Conservation (phyloP, 2,797 vertebrate species). For the Denticeps clupeoides region DNA sequence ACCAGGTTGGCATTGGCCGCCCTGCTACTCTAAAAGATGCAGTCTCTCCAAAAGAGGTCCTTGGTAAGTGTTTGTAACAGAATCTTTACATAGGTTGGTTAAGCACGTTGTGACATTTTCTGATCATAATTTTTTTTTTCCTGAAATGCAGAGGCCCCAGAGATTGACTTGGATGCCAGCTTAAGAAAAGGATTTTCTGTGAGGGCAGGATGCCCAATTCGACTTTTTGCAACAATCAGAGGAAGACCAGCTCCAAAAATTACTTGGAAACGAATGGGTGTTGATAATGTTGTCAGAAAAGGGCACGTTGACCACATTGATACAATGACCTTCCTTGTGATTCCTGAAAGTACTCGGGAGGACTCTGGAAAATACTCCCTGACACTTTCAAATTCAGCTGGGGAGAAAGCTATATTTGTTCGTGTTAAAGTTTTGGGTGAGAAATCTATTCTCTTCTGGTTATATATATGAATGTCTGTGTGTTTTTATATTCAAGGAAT, state of each 20-base stretch:
- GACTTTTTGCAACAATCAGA: constrained; percentile 87
- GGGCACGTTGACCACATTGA: constrained; percentile 94
- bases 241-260: constrained; percentile 91
- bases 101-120: background rate
- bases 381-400: constrained; percentile 82
- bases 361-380: constrained; percentile 94
- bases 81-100: no score
- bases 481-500: background rate
- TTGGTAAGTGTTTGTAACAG: no score
- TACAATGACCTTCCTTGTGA: constrained; percentile 94
- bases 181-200: constrained; percentile 87
- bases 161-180: constrained; percentile 94
- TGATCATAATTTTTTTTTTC: constrained; percentile 15
- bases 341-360: constrained; percentile 91
- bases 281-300: constrained; percentile 88
- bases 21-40: constrained; percentile 91
- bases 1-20: constrained; percentile 91
- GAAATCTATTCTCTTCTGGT: constrained; percentile 19
- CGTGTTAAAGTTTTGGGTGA: constrained; percentile 93
- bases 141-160: constrained; percentile 77
- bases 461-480: background rate
- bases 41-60: constrained; percentile 83
- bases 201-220: constrained; percentile 92
- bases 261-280: constrained; percentile 84
- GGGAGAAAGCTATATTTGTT: constrained; percentile 93